These are phyloP conservation scores for Caenorhabditis inopinata DNA, from an alignment of 1,140 invertebrate species.

Conservation along the genomic window DNA sequence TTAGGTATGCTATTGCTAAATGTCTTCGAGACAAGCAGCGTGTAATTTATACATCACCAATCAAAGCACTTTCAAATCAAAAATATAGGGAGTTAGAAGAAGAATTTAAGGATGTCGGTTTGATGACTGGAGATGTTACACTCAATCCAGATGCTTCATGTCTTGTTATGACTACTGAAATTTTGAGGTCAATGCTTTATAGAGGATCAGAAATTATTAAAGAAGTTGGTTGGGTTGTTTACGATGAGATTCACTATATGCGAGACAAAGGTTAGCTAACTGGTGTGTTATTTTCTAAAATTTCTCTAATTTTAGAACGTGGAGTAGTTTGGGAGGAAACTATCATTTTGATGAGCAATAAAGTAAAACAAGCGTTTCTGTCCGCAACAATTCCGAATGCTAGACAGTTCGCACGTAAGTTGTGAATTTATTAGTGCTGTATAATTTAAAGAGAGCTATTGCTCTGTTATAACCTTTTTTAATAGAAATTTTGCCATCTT, in stretches of 20 bases:
- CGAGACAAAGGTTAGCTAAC: slow-evolving; percentile 76
- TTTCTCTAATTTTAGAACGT: slow-evolving; percentile 72
- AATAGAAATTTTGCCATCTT: no score
- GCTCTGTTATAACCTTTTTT: no score
- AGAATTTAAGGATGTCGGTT: slow-evolving; percentile 94
- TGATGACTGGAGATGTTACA: slow-evolving; percentile 95
- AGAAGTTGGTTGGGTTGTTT: slow-evolving; percentile 98
- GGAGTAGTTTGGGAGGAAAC: slow-evolving; percentile 99
- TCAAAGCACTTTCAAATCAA: slow-evolving; percentile 98
- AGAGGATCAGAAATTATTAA: slow-evolving; percentile 92
- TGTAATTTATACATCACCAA: slow-evolving; percentile 99
- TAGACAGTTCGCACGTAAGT: slow-evolving; percentile 78
- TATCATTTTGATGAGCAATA: slow-evolving; percentile 91
- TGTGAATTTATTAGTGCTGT: no score
- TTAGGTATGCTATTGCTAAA: slow-evolving; percentile 75
- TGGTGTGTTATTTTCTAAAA: not conserved
- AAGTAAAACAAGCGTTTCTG: slow-evolving; percentile 96
- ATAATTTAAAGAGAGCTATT: no score
- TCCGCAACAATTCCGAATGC: slow-evolving; percentile 99
- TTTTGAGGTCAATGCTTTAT: slow-evolving; percentile 97
- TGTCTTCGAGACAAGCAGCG: slow-evolving; percentile 77
- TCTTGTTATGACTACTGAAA: slow-evolving; percentile 99
- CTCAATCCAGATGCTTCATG: slow-evolving; percentile 96
- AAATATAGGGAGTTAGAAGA: slow-evolving; percentile 97
- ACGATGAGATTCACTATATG: slow-evolving; percentile 99